Evolutionary conservation across 37 sponge, comb jelly and placozoan genomes (phyloP).

Genomic region (Oscarella lobularis): DNA sequence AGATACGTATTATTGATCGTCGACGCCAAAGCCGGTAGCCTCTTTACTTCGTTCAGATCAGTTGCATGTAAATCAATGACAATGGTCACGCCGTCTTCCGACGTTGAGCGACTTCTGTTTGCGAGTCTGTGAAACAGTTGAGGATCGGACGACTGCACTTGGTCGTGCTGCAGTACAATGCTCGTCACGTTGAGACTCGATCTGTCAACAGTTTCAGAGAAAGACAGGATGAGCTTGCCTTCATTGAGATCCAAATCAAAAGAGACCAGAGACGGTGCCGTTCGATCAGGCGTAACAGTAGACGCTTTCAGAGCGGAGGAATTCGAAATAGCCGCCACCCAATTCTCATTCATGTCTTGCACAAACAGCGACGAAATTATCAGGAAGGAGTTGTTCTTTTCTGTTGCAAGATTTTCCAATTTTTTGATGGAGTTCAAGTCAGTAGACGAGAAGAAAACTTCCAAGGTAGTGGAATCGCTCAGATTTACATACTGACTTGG

Average conservation of each 20-base stretch:
- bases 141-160: neutral
- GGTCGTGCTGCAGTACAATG: neutral
- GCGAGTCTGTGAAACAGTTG: neutral
- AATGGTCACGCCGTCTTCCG: conserved; percentile 48
- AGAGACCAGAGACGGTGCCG: conserved; percentile 35
- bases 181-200: conserved; percentile 20
- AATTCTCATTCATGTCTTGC: conserved; percentile 48
- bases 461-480: conserved; percentile 10
- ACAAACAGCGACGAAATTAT: neutral
- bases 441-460: conserved; percentile 22
- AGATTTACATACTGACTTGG: neutral
- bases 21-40: neutral
- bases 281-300: conserved; percentile 36
- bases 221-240: conserved; percentile 33
- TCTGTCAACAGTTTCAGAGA: conserved; percentile 74
- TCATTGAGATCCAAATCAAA: conserved; percentile 50
- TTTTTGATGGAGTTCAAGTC: conserved; percentile 56
- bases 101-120: conserved; percentile 14
- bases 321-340: conserved; percentile 11
- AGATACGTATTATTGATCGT: neutral
- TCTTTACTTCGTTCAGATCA: neutral
- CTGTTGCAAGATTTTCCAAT: conserved; percentile 15
- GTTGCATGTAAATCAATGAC: conserved; percentile 16
- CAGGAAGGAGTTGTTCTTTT: conserved; percentile 5
- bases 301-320: conserved; percentile 19